Percentiles rank a stretch among this genome's conserved stretches.
These are phyloP conservation scores for Anarrhichthys ocellatus DNA, from an alignment of 2,113 vertebrate genomes.

Conservation along the genomic window DNA sequence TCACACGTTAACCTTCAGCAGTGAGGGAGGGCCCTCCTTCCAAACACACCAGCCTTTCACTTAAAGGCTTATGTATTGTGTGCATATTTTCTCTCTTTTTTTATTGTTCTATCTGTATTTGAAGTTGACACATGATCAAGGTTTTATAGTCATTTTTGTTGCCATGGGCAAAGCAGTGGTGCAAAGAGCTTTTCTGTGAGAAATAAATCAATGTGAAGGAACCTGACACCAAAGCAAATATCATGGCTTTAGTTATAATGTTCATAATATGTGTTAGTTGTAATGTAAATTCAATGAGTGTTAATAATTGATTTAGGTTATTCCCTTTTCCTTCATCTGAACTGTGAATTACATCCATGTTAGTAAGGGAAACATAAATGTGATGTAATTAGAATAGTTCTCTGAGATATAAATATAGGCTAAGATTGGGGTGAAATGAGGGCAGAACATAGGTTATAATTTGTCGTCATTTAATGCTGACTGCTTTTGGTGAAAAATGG, in stretches of 20 bases:
- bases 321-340: neutral
- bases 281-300: neutral
- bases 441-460: neutral
- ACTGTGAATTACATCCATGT: neutral
- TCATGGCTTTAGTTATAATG: neutral
- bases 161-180: slow-evolving; percentile 52
- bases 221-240: slow-evolving; percentile 34
- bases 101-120: neutral
- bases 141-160: slow-evolving; percentile 42
- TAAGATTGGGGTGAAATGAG: neutral
- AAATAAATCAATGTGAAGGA: neutral
- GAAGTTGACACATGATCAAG: neutral
- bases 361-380: neutral
- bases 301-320: neutral
- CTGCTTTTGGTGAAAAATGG: neutral
- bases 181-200: slow-evolving; percentile 21
- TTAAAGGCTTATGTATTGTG: neutral
- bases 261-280: neutral
- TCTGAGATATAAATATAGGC: slow-evolving; percentile 5
- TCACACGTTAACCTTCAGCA: slow-evolving; percentile 40
- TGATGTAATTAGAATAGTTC: slow-evolving; percentile 1
- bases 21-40: neutral
- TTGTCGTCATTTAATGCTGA: slow-evolving; percentile 7
- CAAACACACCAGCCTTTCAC: slow-evolving; percentile 10
- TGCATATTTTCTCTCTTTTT: neutral